Evolutionary conservation across 2,797 vertebrate genomes (phyloP), one percentile per base, ranked within the genome.

Genomic region (Parambassis ranga): DNA sequence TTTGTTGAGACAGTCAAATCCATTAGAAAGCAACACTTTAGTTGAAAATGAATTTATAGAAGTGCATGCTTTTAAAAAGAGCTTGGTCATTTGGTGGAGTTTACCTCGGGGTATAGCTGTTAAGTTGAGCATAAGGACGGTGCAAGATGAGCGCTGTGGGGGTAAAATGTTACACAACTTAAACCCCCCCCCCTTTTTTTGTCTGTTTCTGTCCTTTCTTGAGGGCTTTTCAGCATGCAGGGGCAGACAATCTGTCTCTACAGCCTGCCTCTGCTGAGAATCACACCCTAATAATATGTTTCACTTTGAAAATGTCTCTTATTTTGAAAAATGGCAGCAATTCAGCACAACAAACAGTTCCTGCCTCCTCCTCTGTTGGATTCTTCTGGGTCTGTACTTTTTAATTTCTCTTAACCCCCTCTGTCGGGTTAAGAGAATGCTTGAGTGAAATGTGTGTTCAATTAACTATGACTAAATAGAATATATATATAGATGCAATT

Each of bases 201-300:
- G 55, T 41, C 49, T 36, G 27, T 27, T 26, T 52, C 32, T 30
- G 46, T 60, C 53, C 38, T 77, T 66, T 73, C 65, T 82, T 22
- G 3, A 23, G 75, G 71, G 60, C 42, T 28, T 49, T 70, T 7
- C 30, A 43, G 31, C 43, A 58, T 16, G 26, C 43, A 43, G 27
- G 32, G 35, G 23, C 14, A 33, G 33, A 71, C 77, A 81, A 58
- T 74, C 76, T 82, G 71, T 71, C 59, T 62, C 20, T 63, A 46
- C 48, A 48, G 73, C 67, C 65, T 65, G 69, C 22, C 20, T 48
- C 52, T 44, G 18, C 60, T 43, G 53, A 64, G 22, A 56, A 32
- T 32, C 38, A 22, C 23, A 38, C 52, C 33, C 61, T 8, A 28
- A 55, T 26, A 37, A 30, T 5, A 57, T 32, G 42, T 65, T 27